Conservation (phyloP, 2,888 invertebrate genomes). For the Physocephala rufipes region DNA sequence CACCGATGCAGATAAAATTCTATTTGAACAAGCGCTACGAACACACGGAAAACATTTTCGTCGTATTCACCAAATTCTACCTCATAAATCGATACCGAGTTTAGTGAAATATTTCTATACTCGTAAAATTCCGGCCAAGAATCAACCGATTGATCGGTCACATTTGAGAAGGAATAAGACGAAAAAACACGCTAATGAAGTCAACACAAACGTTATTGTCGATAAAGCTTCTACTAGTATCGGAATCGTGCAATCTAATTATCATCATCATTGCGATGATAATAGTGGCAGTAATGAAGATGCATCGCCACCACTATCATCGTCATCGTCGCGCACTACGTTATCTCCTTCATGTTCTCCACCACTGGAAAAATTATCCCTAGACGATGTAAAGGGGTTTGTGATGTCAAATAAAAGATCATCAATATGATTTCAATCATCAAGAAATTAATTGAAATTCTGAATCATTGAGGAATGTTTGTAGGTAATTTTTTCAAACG, state of each 20-base stretch:
- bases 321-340: not conserved
- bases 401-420: too few relatives aligned
- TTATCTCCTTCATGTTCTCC: not conserved
- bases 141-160: not conserved
- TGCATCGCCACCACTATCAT: not conserved
- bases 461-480: too few relatives aligned
- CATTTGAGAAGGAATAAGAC: not conserved
- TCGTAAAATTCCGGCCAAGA: constrained; percentile 76
- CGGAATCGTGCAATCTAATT: not conserved
- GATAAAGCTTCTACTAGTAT: too few relatives aligned
- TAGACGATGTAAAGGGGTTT: too few relatives aligned
- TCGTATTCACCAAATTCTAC: constrained; percentile 93
- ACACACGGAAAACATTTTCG: constrained; percentile 97
- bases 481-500: too few relatives aligned
- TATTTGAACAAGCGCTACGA: constrained; percentile 95
- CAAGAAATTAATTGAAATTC: too few relatives aligned
- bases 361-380: not conserved
- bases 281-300: not conserved
- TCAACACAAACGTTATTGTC: not conserved
- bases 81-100: constrained; percentile 92
- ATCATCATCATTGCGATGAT: not conserved
- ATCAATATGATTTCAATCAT: too few relatives aligned
- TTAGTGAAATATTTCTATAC: constrained; percentile 95
- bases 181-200: not conserved
- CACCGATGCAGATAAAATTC: constrained; percentile 94